phyloP scores from a whole-genome alignment of 1,140 invertebrate species.

The Bombus ignitus region DNA sequence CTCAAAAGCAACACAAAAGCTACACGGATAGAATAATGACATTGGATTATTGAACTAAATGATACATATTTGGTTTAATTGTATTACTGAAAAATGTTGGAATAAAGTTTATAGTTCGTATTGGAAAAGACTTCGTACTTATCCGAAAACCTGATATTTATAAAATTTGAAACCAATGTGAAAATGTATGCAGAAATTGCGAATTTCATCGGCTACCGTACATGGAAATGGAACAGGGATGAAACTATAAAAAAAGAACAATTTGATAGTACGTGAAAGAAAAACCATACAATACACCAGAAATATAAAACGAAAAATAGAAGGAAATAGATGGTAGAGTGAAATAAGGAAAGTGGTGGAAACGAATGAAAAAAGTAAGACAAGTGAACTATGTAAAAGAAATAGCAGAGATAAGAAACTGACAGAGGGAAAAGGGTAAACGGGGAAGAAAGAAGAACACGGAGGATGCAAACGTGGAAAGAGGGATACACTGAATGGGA shows the following conservation, averaged over 20 bases:
- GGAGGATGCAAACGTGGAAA: not conserved
- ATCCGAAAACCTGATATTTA: too few relatives aligned
- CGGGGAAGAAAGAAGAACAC: not conserved
- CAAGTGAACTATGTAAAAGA: not conserved
- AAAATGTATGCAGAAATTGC: not conserved
- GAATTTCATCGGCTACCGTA: too few relatives aligned
- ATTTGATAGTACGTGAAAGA: not conserved
- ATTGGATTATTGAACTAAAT: too few relatives aligned
- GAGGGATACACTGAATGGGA: conserved; percentile 13
- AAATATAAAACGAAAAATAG: not conserved
- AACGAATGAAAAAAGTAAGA: conserved; percentile 23
- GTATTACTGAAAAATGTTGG: too few relatives aligned
- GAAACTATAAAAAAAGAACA: not conserved
- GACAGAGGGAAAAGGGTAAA: conserved; percentile 1
- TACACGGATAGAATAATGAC: too few relatives aligned
- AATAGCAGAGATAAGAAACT: not conserved
- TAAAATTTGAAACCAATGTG: not conserved
- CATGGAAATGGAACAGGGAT: not conserved
- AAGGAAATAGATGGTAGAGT: too few relatives aligned
- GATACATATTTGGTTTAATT: too few relatives aligned
- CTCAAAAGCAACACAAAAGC: too few relatives aligned
- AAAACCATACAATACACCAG: not conserved
- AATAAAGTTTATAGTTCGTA: too few relatives aligned
- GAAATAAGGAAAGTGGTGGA: conserved; percentile 1
- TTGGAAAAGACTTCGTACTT: too few relatives aligned